Base-by-base conservation (phyloP, 2,888 invertebrate genomes). In the Vannuccia rotundouncinata region DNA sequence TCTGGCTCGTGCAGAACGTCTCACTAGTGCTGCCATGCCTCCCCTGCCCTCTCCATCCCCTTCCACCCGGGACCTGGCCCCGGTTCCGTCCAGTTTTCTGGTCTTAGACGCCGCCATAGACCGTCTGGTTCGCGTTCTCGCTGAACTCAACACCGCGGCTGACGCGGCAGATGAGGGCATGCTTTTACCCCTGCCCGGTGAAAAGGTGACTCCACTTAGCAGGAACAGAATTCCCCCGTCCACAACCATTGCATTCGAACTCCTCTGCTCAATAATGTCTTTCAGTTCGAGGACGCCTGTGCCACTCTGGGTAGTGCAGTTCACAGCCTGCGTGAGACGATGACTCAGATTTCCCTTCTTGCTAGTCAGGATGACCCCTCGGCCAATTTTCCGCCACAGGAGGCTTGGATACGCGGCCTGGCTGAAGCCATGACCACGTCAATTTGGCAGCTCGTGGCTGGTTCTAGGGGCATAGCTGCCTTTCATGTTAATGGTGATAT, bases 71-170 rank as follows among this genome's bases (percentile, higher is more conserved):
- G 66, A 66, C 22, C 10, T 22, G 17, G 17, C 10, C 17, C 10
- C 5, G 10, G 17, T n/a, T 2, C 90, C 95, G 1, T 91, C 91
- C 77, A 91, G 91, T 84, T 91, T 91, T 75, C 91, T 93, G 60
- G n/a, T n/a, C n/a, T n/a, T n/a, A n/a, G n/a, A n/a, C n/a, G n/a
- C n/a, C n/a, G n/a, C n/a, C n/a, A n/a, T n/a, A n/a, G 92, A 93
- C 85, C 91, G 91, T 79, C 87, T 90, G 84, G 86, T 88, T 1
- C 86, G 87, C 10, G 88, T 89, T 0, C 89, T 92, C 75, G 91
- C 92, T 0, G 93, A 93, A 80, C 90, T 94, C 73, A 85, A 90
- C 75, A 88, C 89, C n/a, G 89, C 90, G 29, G 85, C 90, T 10
- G 89, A 88, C 31, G 89, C 90, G 84, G 86, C 83, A 74, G 66